These are phyloP conservation scores for Sitophilus oryzae DNA, from an alignment of 1,140 invertebrate genomes.

Conservation along the genomic window DNA sequence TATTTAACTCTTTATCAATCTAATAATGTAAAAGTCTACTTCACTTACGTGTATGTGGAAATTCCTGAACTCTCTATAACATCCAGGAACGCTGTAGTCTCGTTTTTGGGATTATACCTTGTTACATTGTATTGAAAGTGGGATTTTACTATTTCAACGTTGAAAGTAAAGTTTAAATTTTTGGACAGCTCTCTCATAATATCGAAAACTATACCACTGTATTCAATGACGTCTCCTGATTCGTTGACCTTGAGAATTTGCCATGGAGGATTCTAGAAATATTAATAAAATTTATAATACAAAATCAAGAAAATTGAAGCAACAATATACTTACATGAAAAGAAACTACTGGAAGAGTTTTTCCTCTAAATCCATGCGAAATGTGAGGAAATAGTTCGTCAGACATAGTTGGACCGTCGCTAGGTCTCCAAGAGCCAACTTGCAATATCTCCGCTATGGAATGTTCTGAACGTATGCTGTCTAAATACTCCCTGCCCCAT, in stretches of 20 bases:
- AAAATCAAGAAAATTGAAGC: not conserved
- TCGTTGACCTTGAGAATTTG: conserved; percentile 59
- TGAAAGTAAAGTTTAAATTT: conserved; percentile 74
- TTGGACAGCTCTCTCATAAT: conserved; percentile 68
- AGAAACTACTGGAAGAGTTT: conserved; percentile 59
- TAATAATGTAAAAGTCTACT: not conserved
- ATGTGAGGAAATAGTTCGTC: conserved; percentile 76
- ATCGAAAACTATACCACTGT: conserved; percentile 71
- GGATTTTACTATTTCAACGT: conserved; percentile 39
- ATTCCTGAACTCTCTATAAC: conserved; percentile 6
- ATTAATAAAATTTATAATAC: not conserved
- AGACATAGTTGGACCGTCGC: conserved; percentile 56
- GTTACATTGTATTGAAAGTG: conserved; percentile 4
- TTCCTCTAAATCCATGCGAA: conserved; percentile 69
- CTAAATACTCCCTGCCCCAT: conserved; percentile 52
- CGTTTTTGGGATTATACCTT: not conserved
- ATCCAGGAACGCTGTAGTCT: not conserved
- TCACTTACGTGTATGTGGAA: conserved; percentile 11
- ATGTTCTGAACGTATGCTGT: conserved; percentile 11
- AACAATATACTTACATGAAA: conserved; percentile 55
- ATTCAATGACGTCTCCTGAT: conserved; percentile 50
- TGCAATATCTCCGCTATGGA: conserved; percentile 49
- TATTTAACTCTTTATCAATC: not conserved
- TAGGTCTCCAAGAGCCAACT: conserved; percentile 67
- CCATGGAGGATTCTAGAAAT: conserved; percentile 76